Percentiles rank a stretch among this genome's conserved stretches.
These are phyloP conservation scores for Berghia stephanieae DNA, from an alignment of 1,140 invertebrate genomes.

Conservation along the genomic window DNA sequence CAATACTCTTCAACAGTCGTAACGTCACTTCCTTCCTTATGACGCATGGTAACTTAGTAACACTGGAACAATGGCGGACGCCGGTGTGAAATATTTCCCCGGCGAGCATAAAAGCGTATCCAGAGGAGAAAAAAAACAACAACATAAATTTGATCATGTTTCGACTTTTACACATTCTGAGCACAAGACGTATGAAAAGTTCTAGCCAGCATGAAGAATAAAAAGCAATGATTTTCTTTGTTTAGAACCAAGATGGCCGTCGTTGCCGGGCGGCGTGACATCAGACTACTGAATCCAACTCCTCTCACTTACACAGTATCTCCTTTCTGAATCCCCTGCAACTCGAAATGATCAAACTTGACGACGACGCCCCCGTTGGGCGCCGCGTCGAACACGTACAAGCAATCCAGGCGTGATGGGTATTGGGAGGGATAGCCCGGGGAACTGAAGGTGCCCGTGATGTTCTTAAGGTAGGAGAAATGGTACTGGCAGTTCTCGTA, in stretches of 20 bases:
- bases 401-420: conserved; percentile 32
- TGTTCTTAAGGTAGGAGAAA: conserved; percentile 14
- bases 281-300: too few species aligned
- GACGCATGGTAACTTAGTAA: too few species aligned
- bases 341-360: conserved; percentile 39
- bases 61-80: too few species aligned
- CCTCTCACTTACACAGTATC: conserved; percentile 25
- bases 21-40: too few species aligned
- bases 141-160: not conserved
- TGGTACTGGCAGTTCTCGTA: conserved; percentile 17
- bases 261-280: too few species aligned
- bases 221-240: not conserved
- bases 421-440: conserved; percentile 36
- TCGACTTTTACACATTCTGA: not conserved
- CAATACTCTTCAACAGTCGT: too few species aligned
- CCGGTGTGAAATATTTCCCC: too few species aligned
- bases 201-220: too few species aligned
- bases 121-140: too few species aligned
- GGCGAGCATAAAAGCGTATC: too few species aligned
- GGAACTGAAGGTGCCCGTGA: conserved; percentile 32
- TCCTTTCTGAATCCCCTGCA: conserved; percentile 32
- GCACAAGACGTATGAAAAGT: not conserved
- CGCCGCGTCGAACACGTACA: conserved; percentile 38
- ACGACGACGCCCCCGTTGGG: conserved; percentile 38
- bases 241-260: too few species aligned